Base-by-base conservation (phyloP, 2,888 invertebrate species). In the Ellobium chinense region DNA sequence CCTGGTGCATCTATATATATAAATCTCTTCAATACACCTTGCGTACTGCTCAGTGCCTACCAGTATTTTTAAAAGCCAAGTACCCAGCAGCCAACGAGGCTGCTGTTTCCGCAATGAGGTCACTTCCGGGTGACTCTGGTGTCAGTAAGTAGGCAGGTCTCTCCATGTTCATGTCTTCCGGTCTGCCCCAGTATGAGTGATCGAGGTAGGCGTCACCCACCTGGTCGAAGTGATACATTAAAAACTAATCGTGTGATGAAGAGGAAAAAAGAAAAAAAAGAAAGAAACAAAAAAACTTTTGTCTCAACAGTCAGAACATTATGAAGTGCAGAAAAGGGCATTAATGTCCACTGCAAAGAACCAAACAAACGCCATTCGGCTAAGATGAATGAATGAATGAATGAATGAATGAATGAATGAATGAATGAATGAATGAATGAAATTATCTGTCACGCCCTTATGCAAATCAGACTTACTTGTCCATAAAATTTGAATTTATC, bases 101-200 rank as follows among this genome's bases (percentile, higher is more conserved):
- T 0, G 95, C 94, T 0, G 94, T 94, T 88, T 95, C 95, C 0
- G 94, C 95, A 7, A 94, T 94, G 31, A 95, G 89, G 88, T 95
- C 95, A n/a, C 95, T 94, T 66, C 95, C 94, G 80, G 95, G 95
- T 86, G 94, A 93, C 29, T 94, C 92, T 18, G 93, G 88, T 82
- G 94, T 94, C 69, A 95, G 94, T 89, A 94, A 94, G 89, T 94
- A 90, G 5, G 95, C 94, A 5, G 95, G 95, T 83, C 95, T 92
- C 2, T 93, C 91, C 91, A 93, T 94, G 81, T 94, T 94, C 89
- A 89, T 91, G 68, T 95, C 95, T 90, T 95, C 95, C 2, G 95
- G 95, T 77, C 95, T 91, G 3, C 95, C 95, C 95, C 95, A 95
- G 88, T 93, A 95, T 1, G 92, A 90, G 86, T 95, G 95, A 86